Base-by-base conservation (phyloP, 2,888 invertebrate species). In the Geophilus truncorum region DNA sequence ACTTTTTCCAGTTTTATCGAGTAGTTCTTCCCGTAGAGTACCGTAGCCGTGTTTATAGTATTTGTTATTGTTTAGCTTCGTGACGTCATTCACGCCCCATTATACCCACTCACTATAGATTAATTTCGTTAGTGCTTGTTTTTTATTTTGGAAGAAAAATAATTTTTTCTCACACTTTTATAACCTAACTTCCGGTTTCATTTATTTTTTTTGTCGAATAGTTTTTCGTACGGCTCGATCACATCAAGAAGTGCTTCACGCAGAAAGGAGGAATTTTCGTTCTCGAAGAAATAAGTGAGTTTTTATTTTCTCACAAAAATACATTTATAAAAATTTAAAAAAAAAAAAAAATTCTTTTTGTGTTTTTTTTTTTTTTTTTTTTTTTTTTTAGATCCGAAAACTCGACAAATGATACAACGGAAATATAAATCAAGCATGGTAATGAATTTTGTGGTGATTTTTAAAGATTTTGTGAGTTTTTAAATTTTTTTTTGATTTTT, bases 261-360 rank as follows among this genome's bases (percentile, higher is more conserved):
- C 97, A 96, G 89, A 98, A 97, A 89, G 98, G 98, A 88, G 97
- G 97, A 88, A 94, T 98, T 89, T 99, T 99, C 91, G 94, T 99
- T 87, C 91, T 99, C 88, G 99, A 99, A 91, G 98, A 99, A 92
- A 98, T 94, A 90, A 98, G 98, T 99, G 91, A 96, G 97, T 94
- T 36, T 25, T 18, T 51, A 18, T 21, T 0, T 25, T 75, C 15
- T 23, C n/a, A n/a, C n/a, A n/a, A n/a, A n/a, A n/a, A n/a, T n/a
- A n/a, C n/a, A n/a, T n/a, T n/a, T n/a, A n/a, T n/a, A n/a, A n/a
- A n/a, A n/a, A n/a, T n/a, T n/a, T n/a, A n/a, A n/a, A n/a, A n/a
- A n/a, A n/a, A n/a, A n/a, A n/a, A n/a, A n/a, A n/a, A n/a, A n/a
- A 40, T 12, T 10, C 12, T 10, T 70, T 18, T 15, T 15, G 36